Percentiles rank a stretch among this genome's conserved stretches.
phyloP scores from a whole-genome alignment of 2,888 invertebrate genomes.

The Masnerella sp. region DNA sequence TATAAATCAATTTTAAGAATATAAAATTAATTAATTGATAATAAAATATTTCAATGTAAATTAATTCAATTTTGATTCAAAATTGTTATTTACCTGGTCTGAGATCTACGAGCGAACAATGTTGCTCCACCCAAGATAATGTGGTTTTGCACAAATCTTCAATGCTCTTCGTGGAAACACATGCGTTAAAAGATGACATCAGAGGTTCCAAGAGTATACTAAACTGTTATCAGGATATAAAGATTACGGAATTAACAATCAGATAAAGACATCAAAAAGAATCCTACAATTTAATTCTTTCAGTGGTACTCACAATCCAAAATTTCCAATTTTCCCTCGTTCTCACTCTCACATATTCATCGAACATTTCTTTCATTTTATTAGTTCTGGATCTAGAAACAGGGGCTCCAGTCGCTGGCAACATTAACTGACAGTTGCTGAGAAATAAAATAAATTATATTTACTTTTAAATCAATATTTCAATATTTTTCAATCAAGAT shows the following conservation, averaged over 20 bases:
- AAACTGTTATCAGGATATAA: conserved; percentile 84
- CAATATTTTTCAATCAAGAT: too few relatives aligned
- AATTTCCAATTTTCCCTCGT: conserved; percentile 98
- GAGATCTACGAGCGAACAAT: conserved; percentile 95
- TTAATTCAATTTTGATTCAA: too few relatives aligned
- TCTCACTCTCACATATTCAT: conserved; percentile 90
- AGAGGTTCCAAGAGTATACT: conserved; percentile 94
- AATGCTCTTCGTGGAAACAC: conserved; percentile 93
- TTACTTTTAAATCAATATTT: too few relatives aligned
- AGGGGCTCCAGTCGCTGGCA: conserved; percentile 97
- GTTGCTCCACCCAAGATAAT: conserved; percentile 96
- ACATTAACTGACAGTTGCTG: conserved; percentile 94
- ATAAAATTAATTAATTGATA: too few relatives aligned
- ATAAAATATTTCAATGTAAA: too few relatives aligned
- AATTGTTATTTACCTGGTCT: conserved; percentile 86
- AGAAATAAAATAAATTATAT: conserved; percentile 61
- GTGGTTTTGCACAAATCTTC: conserved; percentile 95
- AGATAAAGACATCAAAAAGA: neutral
- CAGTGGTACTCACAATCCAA: conserved; percentile 91
- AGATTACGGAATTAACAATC: neutral
- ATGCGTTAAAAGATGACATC: conserved; percentile 92
- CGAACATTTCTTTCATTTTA: conserved; percentile 95
- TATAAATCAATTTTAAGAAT: too few relatives aligned
- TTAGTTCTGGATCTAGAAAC: conserved; percentile 93
- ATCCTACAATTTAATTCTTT: conserved; percentile 1